Conservation (phyloP, 2,888 invertebrate species). For the Ceriagrion tenellum region DNA sequence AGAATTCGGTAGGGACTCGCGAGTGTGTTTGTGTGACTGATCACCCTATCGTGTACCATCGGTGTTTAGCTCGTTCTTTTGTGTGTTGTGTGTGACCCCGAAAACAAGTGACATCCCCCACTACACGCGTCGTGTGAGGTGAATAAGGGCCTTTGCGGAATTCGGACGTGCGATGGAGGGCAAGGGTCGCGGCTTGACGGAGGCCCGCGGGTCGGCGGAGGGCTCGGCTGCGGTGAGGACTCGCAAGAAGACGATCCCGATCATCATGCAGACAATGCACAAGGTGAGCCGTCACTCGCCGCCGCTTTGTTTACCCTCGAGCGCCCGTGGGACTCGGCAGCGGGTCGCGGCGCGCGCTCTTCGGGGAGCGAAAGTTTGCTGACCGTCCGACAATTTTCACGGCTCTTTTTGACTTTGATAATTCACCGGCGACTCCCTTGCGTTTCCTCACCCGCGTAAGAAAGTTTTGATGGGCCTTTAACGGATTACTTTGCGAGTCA, state of each 20-base stretch:
- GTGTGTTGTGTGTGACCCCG: no score
- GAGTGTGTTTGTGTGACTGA: no score
- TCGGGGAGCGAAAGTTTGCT: neutral
- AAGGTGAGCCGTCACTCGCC: neutral
- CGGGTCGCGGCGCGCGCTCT: neutral
- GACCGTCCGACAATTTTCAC: neutral
- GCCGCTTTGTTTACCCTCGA: neutral
- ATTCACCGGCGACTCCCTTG: no score
- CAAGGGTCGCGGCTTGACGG: neutral
- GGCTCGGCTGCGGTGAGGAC: constrained; percentile 6
- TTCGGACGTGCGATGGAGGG: neutral
- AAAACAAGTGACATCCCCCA: no score
- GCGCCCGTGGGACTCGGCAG: neutral
- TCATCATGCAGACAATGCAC: constrained; percentile 61
- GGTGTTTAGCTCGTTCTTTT: no score
- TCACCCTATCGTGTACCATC: no score
- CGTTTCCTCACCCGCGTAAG: no score
- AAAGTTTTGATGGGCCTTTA: no score
- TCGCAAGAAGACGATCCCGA: constrained; percentile 55
- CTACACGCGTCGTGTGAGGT: neutral
- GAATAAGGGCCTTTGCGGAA: neutral
- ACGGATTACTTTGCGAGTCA: no score
- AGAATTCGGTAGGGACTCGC: no score
- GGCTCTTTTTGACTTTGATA: neutral
- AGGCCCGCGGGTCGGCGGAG: neutral